Conservation (phyloP, 2,888 invertebrate species). For the Acleris literana region DNA sequence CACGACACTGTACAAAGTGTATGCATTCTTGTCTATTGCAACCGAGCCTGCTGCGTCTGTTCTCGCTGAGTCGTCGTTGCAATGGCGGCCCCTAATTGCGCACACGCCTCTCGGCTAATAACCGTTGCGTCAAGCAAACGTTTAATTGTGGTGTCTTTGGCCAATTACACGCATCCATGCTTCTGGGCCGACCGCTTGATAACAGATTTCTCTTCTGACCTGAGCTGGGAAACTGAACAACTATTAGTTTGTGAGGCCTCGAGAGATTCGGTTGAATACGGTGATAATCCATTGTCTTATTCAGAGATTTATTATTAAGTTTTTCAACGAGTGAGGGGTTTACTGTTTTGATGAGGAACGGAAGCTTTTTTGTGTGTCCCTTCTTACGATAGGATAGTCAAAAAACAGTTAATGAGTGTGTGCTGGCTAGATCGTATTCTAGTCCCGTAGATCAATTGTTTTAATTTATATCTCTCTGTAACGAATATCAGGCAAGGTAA, state of each 20-base stretch:
- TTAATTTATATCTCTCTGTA: too few relatives aligned
- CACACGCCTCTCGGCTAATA: slow-evolving; percentile 57
- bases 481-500: too few relatives aligned
- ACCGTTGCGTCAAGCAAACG: slow-evolving; percentile 63
- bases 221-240: slow-evolving; percentile 65
- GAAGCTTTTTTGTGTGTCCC: too few relatives aligned
- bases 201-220: slow-evolving; percentile 78
- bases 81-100: slow-evolving; percentile 32
- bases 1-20: too few relatives aligned
- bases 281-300: neutral
- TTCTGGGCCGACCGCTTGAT: slow-evolving; percentile 68
- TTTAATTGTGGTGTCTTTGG: slow-evolving; percentile 72
- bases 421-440: too few relatives aligned
- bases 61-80: neutral
- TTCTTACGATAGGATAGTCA: too few relatives aligned
- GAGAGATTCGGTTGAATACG: slow-evolving; percentile 2
- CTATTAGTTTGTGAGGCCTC: slow-evolving; percentile 52
- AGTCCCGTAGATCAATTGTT: too few relatives aligned
- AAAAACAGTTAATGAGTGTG: too few relatives aligned
- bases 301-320: neutral
- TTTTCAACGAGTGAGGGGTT: neutral
- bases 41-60: slow-evolving; percentile 17
- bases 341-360: neutral
- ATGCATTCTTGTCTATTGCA: neutral
- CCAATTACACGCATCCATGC: slow-evolving; percentile 80